Evolutionary conservation across 2,113 vertebrate genomes (phyloP).

Genomic region (Tautogolabrus adspersus): DNA sequence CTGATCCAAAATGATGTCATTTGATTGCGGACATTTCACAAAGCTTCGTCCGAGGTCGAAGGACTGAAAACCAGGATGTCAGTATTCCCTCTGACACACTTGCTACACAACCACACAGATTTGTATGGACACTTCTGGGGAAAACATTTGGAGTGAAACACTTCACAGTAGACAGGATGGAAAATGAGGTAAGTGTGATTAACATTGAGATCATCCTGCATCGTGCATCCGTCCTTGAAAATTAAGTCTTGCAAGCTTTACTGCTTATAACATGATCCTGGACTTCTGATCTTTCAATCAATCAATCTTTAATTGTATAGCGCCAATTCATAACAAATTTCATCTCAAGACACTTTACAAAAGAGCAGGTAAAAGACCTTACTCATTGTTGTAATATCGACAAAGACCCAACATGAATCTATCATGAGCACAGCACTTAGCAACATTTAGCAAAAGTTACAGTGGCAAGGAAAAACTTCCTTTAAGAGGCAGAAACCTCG

Average conservation of each 20-base stretch:
- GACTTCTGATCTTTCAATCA: not conserved
- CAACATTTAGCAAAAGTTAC: no score
- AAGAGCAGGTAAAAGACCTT: no score
- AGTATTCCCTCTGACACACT: not conserved
- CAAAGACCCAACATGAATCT: no score
- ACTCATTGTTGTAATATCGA: no score
- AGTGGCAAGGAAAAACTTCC: no score
- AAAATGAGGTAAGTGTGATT: not conserved
- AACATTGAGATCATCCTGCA: constrained; percentile 1
- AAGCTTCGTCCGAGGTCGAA: constrained; percentile 9
- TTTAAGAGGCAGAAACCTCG: no score
- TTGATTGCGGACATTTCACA: not conserved
- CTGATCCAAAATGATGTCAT: not conserved
- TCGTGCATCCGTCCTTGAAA: not conserved
- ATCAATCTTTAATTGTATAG: no score
- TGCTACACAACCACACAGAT: constrained; percentile 38
- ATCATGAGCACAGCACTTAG: no score
- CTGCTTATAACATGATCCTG: not conserved
- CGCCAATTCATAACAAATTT: no score
- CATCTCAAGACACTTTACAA: no score
- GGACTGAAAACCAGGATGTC: constrained; percentile 27
- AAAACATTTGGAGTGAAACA: constrained; percentile 36
- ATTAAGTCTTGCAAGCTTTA: not conserved
- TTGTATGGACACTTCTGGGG: constrained; percentile 38
- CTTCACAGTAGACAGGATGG: constrained; percentile 22